Base-by-base conservation (phyloP, 2,888 invertebrate species). In the Nezara viridula region DNA sequence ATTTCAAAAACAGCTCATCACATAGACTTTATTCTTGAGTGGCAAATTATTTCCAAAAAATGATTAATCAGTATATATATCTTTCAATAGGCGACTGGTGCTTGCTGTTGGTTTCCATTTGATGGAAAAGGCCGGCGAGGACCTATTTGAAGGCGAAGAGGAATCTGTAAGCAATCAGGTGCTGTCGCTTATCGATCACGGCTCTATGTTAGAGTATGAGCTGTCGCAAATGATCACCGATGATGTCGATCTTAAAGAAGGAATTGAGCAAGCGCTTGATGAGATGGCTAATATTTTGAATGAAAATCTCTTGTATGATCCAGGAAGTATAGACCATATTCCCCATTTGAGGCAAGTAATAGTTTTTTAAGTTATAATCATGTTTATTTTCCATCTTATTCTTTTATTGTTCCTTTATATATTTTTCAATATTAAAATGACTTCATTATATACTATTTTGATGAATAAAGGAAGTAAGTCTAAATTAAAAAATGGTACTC, bases 171-270 rank as follows among this genome's bases (percentile, higher is more conserved):
- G 88, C 24, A 77, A 89, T 27, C 88, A 88, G 32, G 89, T 91
- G 24, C 52, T 90, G 27, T 89, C 88, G 27, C 86, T 90, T 27
- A 16, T 90, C 3, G 24, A 86, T 19, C 86, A 89, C 19, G 66
- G 47, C 9, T 52, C 89, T 6, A 85, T 91, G 21, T 89, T 91
- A 21, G 90, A 90, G 24, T 90, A 89, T 73, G 91, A 91, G 86
- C 86, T 91, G 16, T 90, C 91, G 0, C 90, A 89, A n/a, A 50
- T 90, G n/a, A 85, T 90, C 44, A 86, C 88, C 4, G 90, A 90
- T 19, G 90, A 90, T 27, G 86, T 90, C 16, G 89, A 90, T 40
- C 73, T 89, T 16, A 85, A 86, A 49, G 88, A 85, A 85, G 89
- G 60, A 37, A 73, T 90, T 5, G 81, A 86, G 27, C 73, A 10